Base-by-base conservation (phyloP, 2,888 invertebrate species). In the Himalopsyche anomala region DNA sequence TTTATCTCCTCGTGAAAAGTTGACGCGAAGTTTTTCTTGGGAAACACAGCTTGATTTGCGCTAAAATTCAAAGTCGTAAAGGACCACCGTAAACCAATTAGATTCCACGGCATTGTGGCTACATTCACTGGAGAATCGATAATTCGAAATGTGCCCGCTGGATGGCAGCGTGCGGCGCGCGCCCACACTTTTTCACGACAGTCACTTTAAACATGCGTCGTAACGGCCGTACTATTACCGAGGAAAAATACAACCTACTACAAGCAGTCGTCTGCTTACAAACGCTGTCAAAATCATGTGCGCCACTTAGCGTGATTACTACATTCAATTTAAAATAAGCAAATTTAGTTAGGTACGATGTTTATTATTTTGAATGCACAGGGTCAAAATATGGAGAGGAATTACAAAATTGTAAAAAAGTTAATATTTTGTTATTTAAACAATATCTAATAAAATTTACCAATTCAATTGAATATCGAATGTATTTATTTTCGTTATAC, bases 31-130 rank as follows among this genome's bases (percentile, higher is more conserved):
- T 74, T 74, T 74, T 74, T 36, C 74, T 74, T 36, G 74, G 82
- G 85, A 54, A 54, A 42, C 80, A 79, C 79, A 74, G 62, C 84
- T 55, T 42, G 81, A 83, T 79, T 69, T 54, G 92, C 92, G 92
- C 92, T 92, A 92, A 92, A 93, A 92, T 93, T 93, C 92, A 92
- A 93, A 92, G 92, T 91, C 92, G 91, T 92, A 92, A 92, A 92
- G 92, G 90, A 91, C 91, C 91, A 91, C 91, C 92, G 92, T 92
- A 92, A 92, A 93, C 92, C 92, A 93, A 93, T 92, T 92, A 87
- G 80, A 87, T 86, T 87, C 83, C 81, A 92, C 91, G 90, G 90
- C 91, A 90, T 90, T 90, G 90, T 91, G 90, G 92, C 93, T 92
- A 92, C 86, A 87, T 87, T 86, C 84, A 86, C 86, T 93, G 91